These are phyloP conservation scores for Perca schrenkii DNA, from an alignment of 2,113 vertebrate genomes.

Conservation along the genomic window DNA sequence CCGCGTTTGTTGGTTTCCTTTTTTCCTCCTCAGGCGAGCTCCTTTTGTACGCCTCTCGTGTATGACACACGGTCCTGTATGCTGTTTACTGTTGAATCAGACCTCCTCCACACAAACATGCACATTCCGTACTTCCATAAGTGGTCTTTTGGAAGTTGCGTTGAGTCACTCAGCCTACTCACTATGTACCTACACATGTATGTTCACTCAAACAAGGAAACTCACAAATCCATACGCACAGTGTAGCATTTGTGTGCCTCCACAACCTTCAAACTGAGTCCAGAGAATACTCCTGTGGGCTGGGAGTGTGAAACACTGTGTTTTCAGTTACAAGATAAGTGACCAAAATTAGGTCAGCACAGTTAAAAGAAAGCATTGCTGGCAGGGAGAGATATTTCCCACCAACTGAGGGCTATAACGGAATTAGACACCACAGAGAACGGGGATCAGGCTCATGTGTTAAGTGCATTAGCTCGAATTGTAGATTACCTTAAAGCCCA, in stretches of 20 bases:
- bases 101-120: slow-evolving; percentile 57
- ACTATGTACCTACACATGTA: slow-evolving; percentile 57
- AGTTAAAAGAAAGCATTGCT: slow-evolving; percentile 66
- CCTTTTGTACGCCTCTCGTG: slow-evolving; percentile 21
- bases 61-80: slow-evolving; percentile 41
- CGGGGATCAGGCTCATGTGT: slow-evolving; percentile 68
- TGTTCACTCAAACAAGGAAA: slow-evolving; percentile 27
- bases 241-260: slow-evolving; percentile 38
- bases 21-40: slow-evolving; percentile 12
- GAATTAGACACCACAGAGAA: slow-evolving; percentile 71
- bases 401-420: slow-evolving; percentile 56
- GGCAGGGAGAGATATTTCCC: slow-evolving; percentile 70
- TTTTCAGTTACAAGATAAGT: slow-evolving; percentile 72
- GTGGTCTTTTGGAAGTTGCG: slow-evolving; percentile 34
- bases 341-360: slow-evolving; percentile 74
- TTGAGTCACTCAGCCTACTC: slow-evolving; percentile 73
- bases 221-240: slow-evolving; percentile 24
- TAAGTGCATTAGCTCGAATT: slow-evolving; percentile 60
- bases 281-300: slow-evolving; percentile 45
- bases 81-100: slow-evolving; percentile 54
- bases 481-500: slow-evolving; percentile 69
- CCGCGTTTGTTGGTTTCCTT: slow-evolving; percentile 32
- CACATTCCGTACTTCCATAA: slow-evolving; percentile 41
- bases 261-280: slow-evolving; percentile 48
- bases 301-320: slow-evolving; percentile 44